These are phyloP conservation scores for Xiphydria camelus DNA, from an alignment of 2,888 invertebrate genomes.

Conservation along the genomic window DNA sequence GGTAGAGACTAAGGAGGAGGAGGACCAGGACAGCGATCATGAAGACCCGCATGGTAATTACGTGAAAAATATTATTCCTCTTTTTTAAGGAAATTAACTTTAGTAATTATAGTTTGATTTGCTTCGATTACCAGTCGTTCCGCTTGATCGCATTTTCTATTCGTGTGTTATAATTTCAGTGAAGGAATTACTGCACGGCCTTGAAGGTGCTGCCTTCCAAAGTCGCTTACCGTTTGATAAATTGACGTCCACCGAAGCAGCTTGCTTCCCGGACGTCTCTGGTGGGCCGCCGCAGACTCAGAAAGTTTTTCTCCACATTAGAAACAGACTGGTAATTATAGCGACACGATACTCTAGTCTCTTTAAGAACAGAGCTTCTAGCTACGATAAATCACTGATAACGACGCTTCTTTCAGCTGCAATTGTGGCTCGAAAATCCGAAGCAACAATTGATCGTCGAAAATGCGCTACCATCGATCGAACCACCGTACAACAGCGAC, in stretches of 20 bases:
- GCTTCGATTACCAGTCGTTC: no score
- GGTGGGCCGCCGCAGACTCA: slow-evolving; percentile 80
- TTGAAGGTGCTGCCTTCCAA: slow-evolving; percentile 93
- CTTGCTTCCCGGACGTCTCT: slow-evolving; percentile 90
- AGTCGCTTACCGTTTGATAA: slow-evolving; percentile 93
- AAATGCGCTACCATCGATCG: slow-evolving; percentile 78
- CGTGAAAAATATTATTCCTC: slow-evolving; percentile 5
- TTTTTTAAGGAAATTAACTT: slow-evolving; percentile 1
- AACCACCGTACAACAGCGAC: slow-evolving; percentile 92
- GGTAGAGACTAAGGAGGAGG: slow-evolving; percentile 57
- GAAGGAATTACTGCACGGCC: slow-evolving; percentile 59
- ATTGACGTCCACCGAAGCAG: slow-evolving; percentile 90
- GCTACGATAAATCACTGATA: not conserved
- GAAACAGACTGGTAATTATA: slow-evolving; percentile 76
- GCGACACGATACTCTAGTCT: no score
- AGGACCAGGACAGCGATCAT: slow-evolving; percentile 67
- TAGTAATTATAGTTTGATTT: slow-evolving; percentile 2
- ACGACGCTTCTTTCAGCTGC: slow-evolving; percentile 62
- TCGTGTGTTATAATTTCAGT: slow-evolving; percentile 33
- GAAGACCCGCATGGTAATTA: slow-evolving; percentile 65
- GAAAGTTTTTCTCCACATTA: slow-evolving; percentile 87
- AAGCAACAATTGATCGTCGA: slow-evolving; percentile 87
- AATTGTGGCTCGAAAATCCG: slow-evolving; percentile 95
- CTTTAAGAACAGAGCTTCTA: not conserved
- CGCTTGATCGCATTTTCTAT: not conserved